phyloP scores from a whole-genome alignment of 2,888 invertebrate genomes.

The Tethea ocularis region DNA sequence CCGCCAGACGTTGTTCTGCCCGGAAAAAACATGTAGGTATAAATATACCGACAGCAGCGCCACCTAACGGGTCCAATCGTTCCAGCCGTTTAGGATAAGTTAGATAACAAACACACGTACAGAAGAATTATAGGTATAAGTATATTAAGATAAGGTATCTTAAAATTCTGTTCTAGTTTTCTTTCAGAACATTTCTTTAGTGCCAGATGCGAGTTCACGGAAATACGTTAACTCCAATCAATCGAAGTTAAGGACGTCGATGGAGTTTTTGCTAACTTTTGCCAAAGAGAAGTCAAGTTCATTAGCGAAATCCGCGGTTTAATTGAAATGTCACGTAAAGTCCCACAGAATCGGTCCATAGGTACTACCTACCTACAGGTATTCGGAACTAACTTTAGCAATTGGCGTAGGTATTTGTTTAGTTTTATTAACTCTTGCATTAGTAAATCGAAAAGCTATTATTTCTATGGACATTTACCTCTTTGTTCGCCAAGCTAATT shows the following conservation, averaged over 20 bases:
- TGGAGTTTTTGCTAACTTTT: constrained; percentile 58
- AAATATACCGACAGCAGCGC: too few species aligned
- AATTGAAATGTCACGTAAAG: constrained; percentile 69
- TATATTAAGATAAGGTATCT: too few species aligned
- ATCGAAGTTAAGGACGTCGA: constrained; percentile 45
- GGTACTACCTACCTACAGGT: too few species aligned
- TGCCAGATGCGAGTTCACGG: background rate
- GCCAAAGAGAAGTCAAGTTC: constrained; percentile 47
- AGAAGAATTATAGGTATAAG: too few species aligned
- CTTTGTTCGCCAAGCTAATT: background rate
- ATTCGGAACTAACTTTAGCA: constrained; percentile 23
- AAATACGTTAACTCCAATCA: constrained; percentile 45
- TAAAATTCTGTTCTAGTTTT: background rate
- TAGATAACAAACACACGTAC: too few species aligned
- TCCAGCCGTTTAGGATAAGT: too few species aligned
- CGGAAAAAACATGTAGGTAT: too few species aligned
- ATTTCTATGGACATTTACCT: background rate
- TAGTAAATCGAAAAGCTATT: background rate
- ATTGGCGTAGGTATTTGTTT: background rate
- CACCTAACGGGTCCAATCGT: too few species aligned
- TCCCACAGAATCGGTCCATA: constrained; percentile 35
- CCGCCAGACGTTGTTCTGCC: too few species aligned
- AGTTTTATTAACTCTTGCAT: background rate
- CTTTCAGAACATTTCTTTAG: background rate
- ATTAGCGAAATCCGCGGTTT: constrained; percentile 63